Evolutionary conservation across 1,140 invertebrate genomes (phyloP), one percentile per base, ranked within the genome.

Genomic region (Diploscapter pachys): DNA sequence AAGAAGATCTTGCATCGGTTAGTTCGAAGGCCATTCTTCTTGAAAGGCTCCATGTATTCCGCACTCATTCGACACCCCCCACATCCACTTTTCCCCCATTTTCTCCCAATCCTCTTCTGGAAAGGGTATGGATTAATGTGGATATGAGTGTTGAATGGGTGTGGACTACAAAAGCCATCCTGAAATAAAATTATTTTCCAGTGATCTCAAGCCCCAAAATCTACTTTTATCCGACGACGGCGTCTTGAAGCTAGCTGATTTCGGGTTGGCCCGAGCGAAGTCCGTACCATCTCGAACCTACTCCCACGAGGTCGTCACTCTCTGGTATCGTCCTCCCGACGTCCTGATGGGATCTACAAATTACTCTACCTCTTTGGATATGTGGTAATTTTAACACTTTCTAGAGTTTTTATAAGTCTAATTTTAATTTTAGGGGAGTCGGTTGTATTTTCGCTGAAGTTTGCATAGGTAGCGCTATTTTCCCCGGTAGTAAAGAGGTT

Each of bases 371-470:
- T 89, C 89, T 50, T 84, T 90, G 63, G 90, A 98, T 87, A 96
- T 98, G 92, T 98, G 96, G 86, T 86, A 72, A 65, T 75, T 31
- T 31, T 31, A 31, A 31, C 31, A 31, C 31, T 31, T 31, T 68
- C n/a, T 11, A 9, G 50, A 68, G 0, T 54, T 9, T 0, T 68
- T 68, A 57, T 9, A 70, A 57, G 6, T 57, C 50, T 3, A 70
- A 0, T 9, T 56, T 65, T 8, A 48, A 65, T 80, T 83, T 8
- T 80, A 89, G 88, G 95, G 94, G 95, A 71, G 95, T 97, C 65
- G 95, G 95, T 50, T 98, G 95, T 88, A 97, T 98, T 87, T 96
- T 96, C 87, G 92, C 95, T 61, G 95, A 98, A 88, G 96, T 97
- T 93, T 90, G 96, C 76, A 94, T 93, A 74, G 94, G 94, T n/a